Evolutionary conservation across 2,797 vertebrate genomes (phyloP).

Genomic region (Etheostoma perlongum): DNA sequence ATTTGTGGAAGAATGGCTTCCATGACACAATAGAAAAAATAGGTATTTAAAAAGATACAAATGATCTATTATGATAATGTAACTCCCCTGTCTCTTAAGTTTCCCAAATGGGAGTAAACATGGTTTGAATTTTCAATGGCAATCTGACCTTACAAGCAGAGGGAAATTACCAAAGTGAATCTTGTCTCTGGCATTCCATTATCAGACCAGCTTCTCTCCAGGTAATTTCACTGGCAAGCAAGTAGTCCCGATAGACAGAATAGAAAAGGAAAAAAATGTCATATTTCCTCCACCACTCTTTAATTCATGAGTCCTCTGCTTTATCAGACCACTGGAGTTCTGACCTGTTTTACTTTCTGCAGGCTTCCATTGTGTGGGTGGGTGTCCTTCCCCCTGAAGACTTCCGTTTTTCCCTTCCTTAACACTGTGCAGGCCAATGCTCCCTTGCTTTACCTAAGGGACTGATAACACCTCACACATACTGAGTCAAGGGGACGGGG

Average conservation of each 20-base stretch:
- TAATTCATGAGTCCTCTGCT: conserved; percentile 84
- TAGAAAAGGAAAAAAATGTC: conserved; percentile 81
- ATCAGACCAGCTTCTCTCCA: conserved; percentile 77
- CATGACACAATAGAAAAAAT: conserved; percentile 62
- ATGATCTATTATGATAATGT: conserved; percentile 77
- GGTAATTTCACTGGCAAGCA: conserved; percentile 80
- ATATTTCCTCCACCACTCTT: conserved; percentile 81
- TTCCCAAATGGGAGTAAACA: conserved; percentile 67
- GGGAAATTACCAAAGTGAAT: conserved; percentile 78
- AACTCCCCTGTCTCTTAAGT: conserved; percentile 65
- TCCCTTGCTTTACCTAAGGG: conserved; percentile 61
- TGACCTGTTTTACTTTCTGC: conserved; percentile 85
- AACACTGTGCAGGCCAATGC: conserved; percentile 65
- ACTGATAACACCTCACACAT: conserved; percentile 80
- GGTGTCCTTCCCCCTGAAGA: conserved; percentile 75
- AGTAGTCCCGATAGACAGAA: conserved; percentile 81
- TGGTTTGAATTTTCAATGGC: conserved; percentile 74
- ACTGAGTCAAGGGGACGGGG: conserved; percentile 71
- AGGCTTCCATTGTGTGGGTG: conserved; percentile 78
- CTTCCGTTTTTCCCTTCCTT: conserved; percentile 60
- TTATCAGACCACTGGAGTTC: conserved; percentile 84
- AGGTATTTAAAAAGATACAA: conserved; percentile 72
- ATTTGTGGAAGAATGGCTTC: conserved; percentile 58
- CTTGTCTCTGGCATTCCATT: conserved; percentile 76
- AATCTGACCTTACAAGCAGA: conserved; percentile 69